Evolutionary conservation across 2,113 vertebrate genomes (phyloP).

Genomic region (Climacteris rufus): DNA sequence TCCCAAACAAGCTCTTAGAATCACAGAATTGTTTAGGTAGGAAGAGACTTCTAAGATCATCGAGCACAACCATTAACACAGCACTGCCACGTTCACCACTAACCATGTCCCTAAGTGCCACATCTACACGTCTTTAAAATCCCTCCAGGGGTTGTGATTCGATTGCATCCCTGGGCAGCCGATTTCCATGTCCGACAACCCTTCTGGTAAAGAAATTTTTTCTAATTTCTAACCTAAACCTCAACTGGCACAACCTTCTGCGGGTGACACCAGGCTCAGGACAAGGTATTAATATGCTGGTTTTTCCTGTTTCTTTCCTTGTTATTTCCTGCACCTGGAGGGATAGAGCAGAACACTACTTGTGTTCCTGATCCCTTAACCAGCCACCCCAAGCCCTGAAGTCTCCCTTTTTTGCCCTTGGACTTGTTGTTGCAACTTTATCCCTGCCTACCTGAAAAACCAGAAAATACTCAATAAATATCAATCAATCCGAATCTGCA

Average conservation of each 20-base stretch:
- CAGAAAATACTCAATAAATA: too few species aligned
- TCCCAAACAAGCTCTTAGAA: background rate
- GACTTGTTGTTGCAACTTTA: background rate
- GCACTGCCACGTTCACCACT: background rate
- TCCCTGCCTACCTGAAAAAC: background rate
- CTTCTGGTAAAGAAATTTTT: background rate
- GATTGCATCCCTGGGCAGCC: background rate
- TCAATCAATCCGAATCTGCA: background rate
- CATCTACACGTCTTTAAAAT: background rate
- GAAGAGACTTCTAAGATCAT: background rate
- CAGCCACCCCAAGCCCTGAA: background rate
- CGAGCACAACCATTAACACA: background rate
- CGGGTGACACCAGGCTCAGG: background rate
- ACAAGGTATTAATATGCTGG: background rate
- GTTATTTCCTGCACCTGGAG: background rate
- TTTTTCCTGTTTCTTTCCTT: background rate
- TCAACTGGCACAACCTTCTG: background rate
- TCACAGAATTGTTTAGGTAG: background rate
- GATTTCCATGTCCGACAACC: background rate
- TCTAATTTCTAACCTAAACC: too few species aligned
- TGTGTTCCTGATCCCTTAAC: background rate
- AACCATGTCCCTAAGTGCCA: background rate
- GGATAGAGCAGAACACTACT: background rate
- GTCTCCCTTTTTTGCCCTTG: background rate
- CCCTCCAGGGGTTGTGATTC: too few species aligned